Evolutionary conservation across 2,797 vertebrate genomes (phyloP), one percentile per base, ranked within the genome.

Genomic region (Acestrorhynchus altus): DNA sequence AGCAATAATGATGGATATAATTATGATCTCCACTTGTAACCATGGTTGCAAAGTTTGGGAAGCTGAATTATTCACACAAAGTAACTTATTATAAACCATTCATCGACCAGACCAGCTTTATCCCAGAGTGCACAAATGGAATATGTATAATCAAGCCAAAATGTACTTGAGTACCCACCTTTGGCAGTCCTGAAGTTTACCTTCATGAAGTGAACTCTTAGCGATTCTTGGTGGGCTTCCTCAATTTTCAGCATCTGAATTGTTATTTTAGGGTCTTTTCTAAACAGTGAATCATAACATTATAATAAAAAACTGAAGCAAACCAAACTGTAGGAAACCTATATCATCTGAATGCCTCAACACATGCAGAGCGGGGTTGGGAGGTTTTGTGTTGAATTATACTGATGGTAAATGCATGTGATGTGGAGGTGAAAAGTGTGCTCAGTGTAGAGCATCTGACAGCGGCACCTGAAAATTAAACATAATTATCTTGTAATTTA

Each of bases 11-110:
- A 84, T 82, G 76, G 68, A 83, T 81, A 81, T 80, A 81, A 82
- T 85, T 83, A 85, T 76, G 80, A 81, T 81, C 81, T 73, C 69
- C 72, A 39, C 63, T 26, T 74, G 77, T 86, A 80, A 85, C 76
- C 82, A 74, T 83, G 83, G 80, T 83, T 86, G 81, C 81, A 70
- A 78, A 80, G 83, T 84, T 85, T 86, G 61, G 63, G 60, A 84
- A 81, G 35, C 39, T 77, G 72, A 76, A 79, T 84, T 79, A 84
- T 81, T 84, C 71, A 81, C 57, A 40, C 67, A 56, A 44, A 78
- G 61, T 35, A 75, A 49, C 57, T 73, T 70, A 59, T 79, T 72
- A 6, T 74, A 70, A 81, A 81, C 81, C 72, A 66, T 67, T 80
- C 65, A 3, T 56, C 80, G 8, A 31, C 61, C 49, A 78, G 51